Conservation (phyloP, 2,113 vertebrate genomes). For the Pogona vitticeps region DNA sequence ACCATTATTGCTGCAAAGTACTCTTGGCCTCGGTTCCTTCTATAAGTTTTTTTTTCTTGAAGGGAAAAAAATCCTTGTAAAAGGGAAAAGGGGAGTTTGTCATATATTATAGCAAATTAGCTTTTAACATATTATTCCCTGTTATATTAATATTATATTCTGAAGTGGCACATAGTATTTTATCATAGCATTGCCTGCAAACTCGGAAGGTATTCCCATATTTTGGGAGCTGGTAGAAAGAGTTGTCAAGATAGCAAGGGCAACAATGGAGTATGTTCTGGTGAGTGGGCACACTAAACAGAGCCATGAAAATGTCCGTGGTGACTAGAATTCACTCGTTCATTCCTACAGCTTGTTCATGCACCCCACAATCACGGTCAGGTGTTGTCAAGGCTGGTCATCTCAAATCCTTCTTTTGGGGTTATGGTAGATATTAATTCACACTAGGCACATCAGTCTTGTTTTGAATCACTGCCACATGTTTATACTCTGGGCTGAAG, state of each 20-base stretch:
- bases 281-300: background rate
- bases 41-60: background rate
- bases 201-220: background rate
- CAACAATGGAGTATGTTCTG: background rate
- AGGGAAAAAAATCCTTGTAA: conserved; percentile 46
- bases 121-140: conserved; percentile 49
- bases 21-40: conserved; percentile 34
- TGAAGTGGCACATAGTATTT: conserved; percentile 19
- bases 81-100: conserved; percentile 39
- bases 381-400: background rate
- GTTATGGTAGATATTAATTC: too few species aligned
- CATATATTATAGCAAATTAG: conserved; percentile 65
- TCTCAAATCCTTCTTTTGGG: background rate
- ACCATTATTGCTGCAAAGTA: conserved; percentile 45
- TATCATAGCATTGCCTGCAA: background rate
- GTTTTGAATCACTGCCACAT: too few species aligned
- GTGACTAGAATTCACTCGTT: background rate
- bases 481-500: too few species aligned
- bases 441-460: too few species aligned
- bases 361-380: background rate
- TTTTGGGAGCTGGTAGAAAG: accelerated
- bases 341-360: background rate
- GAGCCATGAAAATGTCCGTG: background rate
- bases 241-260: background rate
- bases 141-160: conserved; percentile 32